A percentile compares a stretch with the other conserved stretches of the same genome.
These are phyloP conservation scores for Macropis europaea DNA, from an alignment of 2,888 invertebrate species.

Conservation along the genomic window DNA sequence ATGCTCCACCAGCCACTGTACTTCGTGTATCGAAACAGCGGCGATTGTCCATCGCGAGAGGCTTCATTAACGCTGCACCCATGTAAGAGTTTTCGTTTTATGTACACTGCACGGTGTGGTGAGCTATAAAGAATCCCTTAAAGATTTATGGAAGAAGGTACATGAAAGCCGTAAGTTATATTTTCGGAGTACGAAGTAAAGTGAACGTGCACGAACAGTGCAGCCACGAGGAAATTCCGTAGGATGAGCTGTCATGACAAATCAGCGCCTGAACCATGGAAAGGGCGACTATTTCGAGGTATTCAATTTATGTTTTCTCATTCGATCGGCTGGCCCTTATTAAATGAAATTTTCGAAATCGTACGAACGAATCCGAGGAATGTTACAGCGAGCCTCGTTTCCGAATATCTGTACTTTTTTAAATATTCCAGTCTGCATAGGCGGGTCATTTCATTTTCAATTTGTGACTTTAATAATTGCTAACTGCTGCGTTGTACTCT, in stretches of 20 bases:
- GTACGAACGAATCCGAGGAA: too few relatives aligned
- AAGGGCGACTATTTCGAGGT: neutral
- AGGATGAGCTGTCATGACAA: conserved; percentile 45
- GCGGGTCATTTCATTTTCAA: too few relatives aligned
- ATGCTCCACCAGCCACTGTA: neutral
- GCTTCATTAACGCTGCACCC: neutral
- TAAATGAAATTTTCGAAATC: neutral
- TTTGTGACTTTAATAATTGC: too few relatives aligned
- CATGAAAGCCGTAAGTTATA: conserved; percentile 49
- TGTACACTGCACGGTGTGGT: neutral
- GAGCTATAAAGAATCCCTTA: conserved; percentile 40
- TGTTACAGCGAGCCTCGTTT: too few relatives aligned
- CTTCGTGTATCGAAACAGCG: neutral
- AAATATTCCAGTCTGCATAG: too few relatives aligned
- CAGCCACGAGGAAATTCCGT: conserved; percentile 24
- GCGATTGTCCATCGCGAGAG: neutral
- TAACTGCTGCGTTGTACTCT: too few relatives aligned
- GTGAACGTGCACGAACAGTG: conserved; percentile 44
- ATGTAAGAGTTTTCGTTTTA: conserved; percentile 8
- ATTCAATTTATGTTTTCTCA: neutral
- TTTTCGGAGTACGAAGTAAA: conserved; percentile 37
- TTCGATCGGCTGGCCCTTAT: neutral
- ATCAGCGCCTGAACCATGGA: conserved; percentile 39
- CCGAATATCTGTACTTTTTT: too few relatives aligned
- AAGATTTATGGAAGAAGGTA: conserved; percentile 43